phyloP scores from a whole-genome alignment of 37 sponge, comb jelly and placozoan genomes.

The Chondrosia reniformis region DNA sequence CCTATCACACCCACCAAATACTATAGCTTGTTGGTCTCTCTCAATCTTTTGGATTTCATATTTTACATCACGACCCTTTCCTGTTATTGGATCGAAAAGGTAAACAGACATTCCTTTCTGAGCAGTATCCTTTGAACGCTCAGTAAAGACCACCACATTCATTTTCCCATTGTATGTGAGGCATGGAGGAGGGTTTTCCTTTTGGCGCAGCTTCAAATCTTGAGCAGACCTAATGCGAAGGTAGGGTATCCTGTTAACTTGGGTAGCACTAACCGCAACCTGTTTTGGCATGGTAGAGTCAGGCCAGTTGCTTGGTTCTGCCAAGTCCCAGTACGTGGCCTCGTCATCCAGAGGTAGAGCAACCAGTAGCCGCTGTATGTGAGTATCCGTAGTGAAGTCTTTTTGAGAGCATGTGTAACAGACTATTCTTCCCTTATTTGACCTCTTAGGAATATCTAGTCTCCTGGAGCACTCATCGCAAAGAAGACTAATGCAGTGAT shows the following conservation, averaged over 20 bases:
- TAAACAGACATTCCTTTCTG: not conserved
- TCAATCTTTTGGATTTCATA: not conserved
- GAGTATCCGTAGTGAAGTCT: not conserved
- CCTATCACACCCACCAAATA: not conserved
- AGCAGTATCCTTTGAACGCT: not conserved
- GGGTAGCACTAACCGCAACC: not conserved
- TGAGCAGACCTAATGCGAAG: not conserved
- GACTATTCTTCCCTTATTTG: too few species aligned
- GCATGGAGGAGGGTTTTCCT: not conserved
- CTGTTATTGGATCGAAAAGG: slow-evolving; percentile 2
- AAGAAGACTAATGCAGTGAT: not conserved
- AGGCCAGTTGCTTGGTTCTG: not conserved
- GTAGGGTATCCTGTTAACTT: not conserved
- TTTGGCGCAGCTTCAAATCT: not conserved
- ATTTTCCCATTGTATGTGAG: not conserved
- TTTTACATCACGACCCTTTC: not conserved
- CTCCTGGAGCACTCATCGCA: not conserved
- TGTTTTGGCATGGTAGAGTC: not conserved
- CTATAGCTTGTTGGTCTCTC: not conserved
- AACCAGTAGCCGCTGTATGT: not conserved
- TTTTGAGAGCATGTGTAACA: not conserved
- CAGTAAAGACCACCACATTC: not conserved
- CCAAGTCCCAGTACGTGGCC: not conserved
- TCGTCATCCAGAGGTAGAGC: slow-evolving; percentile 2
- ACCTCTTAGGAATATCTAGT: not conserved